Conservation (phyloP, 2,888 invertebrate genomes). For the Rhagonycha lutea region DNA sequence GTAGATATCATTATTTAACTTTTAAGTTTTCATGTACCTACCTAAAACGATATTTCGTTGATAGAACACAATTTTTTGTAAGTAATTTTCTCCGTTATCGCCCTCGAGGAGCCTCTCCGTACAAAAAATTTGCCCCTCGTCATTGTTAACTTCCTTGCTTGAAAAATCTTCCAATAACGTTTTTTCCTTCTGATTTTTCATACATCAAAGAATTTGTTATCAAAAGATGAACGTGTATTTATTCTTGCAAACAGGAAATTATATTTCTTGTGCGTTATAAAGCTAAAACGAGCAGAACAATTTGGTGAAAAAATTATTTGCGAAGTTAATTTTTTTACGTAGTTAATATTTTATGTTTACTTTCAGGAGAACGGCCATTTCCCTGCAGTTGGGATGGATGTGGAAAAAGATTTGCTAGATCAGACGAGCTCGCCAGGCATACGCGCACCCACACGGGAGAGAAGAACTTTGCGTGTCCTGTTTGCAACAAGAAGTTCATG, state of each 20-base stretch:
- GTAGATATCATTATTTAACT: neutral
- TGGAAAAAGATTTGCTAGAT: slow-evolving; percentile 66
- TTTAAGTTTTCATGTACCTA: neutral
- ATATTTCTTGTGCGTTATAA: neutral
- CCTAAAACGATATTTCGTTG: neutral
- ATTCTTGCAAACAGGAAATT: neutral
- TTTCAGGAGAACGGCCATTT: slow-evolving; percentile 66
- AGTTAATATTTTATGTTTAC: slow-evolving; percentile 19
- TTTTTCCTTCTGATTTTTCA: neutral
- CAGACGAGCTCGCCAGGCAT: slow-evolving; percentile 68
- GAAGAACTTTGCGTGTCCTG: slow-evolving; percentile 66
- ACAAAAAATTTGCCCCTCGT: neutral
- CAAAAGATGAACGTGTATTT: neutral
- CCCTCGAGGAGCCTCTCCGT: neutral
- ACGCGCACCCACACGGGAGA: slow-evolving; percentile 68
- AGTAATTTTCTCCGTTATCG: neutral
- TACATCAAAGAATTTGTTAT: neutral
- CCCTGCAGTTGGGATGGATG: slow-evolving; percentile 67
- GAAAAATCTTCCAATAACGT: neutral
- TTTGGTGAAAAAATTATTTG: neutral
- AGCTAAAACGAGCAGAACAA: neutral
- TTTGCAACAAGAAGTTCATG: slow-evolving; percentile 68
- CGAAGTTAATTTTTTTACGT: neutral
- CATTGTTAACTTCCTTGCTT: neutral
- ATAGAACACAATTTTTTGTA: neutral